Conservation (phyloP, 2,113 vertebrate species). For the Morphnarchus princeps region DNA sequence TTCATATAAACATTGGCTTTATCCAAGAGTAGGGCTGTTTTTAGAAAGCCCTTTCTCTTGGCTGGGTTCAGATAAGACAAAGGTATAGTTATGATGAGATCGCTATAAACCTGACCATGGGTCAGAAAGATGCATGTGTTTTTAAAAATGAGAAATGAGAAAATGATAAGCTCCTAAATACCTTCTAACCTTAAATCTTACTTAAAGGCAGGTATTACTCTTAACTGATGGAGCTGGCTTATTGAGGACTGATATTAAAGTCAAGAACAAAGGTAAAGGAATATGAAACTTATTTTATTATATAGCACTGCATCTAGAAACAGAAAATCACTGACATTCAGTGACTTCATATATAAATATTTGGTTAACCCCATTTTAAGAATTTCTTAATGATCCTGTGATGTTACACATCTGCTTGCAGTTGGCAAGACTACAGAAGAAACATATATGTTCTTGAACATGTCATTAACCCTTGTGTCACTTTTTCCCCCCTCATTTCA, state of each 20-base stretch:
- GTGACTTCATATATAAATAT: not conserved
- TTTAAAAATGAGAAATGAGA: not conserved
- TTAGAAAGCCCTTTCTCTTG: not conserved
- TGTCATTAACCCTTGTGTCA: rapidly evolving
- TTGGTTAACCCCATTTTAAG: not conserved
- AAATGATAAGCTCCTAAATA: not conserved
- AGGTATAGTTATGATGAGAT: not conserved
- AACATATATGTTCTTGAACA: not conserved
- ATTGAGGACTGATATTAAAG: not conserved
- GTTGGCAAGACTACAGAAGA: not conserved
- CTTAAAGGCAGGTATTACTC: not conserved
- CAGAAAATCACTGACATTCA: not conserved
- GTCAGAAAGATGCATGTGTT: not conserved
- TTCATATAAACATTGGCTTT: not conserved
- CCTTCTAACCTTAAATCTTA: not conserved
- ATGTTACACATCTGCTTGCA: not conserved
- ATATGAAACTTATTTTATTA: not conserved
- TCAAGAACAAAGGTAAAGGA: not conserved
- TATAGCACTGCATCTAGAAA: not conserved
- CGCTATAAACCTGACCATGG: not conserved
- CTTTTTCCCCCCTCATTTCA: not conserved
- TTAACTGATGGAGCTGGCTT: not conserved
- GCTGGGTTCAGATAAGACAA: not conserved
- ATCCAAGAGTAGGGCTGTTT: not conserved
- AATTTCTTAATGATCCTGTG: not conserved